Evolutionary conservation across 2,797 vertebrate species (phyloP), one percentile per base, ranked within the genome.

Genomic region (Acomys russatus): DNA sequence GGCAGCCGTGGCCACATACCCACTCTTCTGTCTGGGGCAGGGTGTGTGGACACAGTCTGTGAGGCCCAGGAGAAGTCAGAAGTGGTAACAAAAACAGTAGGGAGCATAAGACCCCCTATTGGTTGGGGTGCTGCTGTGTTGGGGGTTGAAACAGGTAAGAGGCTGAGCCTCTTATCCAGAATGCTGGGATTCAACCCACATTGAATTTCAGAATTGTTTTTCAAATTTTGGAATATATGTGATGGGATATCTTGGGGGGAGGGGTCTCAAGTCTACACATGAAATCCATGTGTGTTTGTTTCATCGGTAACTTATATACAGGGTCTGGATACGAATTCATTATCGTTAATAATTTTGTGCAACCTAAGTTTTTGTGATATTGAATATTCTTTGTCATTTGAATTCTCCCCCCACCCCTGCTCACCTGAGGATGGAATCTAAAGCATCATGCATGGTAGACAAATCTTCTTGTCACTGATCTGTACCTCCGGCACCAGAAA

Each of bases 1-100:
- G 20, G 9, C 2, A 18, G n/a, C 49, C 33, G 4, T n/a, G 2
- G 1, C 6, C 0, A 2, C 22, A 28, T 8, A 25, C 20, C 33
- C 8, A 20, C 6, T 38, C 28, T 54, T 9, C 35, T 35, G 18
- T 49, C 61, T 64, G n/a, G 30, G 59, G 4, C 10, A 25, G 25
- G 83, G 22, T 44, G 44, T 44, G 44, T 44, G 44, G 44, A 44
- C 44, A 44, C 44, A 44, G 44, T 44, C 44, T 44, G 3, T 64
- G 12, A n/a, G 49, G 74, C 38, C 56, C 33, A 17, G 28, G 61
- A 79, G n/a, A 33, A 89, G 25, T 88, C 18, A 33, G 86, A 61
- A 2, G 23, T 9, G 0, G 82, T 73, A 73, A 6, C 44, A 44
- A 44, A 44, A 44, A 44, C 18, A 11, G 15, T 4, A 3, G 71